phyloP scores from a whole-genome alignment of 2,113 vertebrate species.

The Cyanoderma ruficeps region DNA sequence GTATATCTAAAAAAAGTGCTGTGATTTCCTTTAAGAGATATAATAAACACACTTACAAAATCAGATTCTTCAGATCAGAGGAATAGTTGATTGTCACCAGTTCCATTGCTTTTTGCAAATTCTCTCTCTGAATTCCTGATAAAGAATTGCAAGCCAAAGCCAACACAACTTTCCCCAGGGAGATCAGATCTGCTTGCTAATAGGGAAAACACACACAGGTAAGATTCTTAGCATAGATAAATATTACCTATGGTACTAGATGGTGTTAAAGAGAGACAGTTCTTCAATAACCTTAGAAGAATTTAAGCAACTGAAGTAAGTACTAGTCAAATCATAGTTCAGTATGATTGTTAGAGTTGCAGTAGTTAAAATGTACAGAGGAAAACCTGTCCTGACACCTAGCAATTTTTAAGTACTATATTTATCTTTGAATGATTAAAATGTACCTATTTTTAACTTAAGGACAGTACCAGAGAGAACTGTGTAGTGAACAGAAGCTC shows the following conservation, averaged over 20 bases:
- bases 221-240: not conserved
- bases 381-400: not conserved
- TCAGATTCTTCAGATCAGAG: slow-evolving; percentile 99
- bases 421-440: not conserved
- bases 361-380: not conserved
- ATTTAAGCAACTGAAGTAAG: not conserved
- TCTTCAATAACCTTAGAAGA: not conserved
- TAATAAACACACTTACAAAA: slow-evolving; percentile 85
- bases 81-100: slow-evolving; percentile 99
- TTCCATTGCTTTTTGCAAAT: slow-evolving; percentile 99
- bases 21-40: not conserved
- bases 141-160: slow-evolving; percentile 98
- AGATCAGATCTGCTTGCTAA: slow-evolving; percentile 99
- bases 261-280: not conserved
- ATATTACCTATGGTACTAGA: not conserved
- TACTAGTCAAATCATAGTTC: not conserved
- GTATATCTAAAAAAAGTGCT: not conserved
- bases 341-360: not conserved
- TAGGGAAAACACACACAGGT: slow-evolving; percentile 52
- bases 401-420: not conserved
- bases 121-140: slow-evolving; percentile 98
- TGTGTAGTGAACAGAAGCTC: not conserved
- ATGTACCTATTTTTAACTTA: not conserved
- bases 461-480: not conserved
- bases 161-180: slow-evolving; percentile 98